Evolutionary conservation across 2,888 invertebrate species (phyloP), one percentile per base, ranked within the genome.

Genomic region (Ferdinandea cuprea): DNA sequence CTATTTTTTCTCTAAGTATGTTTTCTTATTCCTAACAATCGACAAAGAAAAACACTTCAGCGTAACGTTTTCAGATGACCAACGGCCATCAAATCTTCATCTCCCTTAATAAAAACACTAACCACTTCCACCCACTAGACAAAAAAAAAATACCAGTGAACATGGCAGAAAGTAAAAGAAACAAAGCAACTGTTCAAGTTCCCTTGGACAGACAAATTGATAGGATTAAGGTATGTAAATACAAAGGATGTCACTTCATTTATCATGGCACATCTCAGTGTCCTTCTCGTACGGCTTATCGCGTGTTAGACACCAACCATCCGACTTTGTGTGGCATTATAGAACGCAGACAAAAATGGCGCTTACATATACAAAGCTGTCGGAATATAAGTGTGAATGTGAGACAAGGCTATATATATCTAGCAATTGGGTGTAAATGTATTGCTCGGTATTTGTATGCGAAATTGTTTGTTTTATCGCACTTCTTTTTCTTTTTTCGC

Each of bases 171-270:
- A 48, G 25, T 44, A 69, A 65, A 5, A 50, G 25, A 50, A 80
- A 63, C 50, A 80, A 76, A 65, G 58, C 78, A 78, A 78, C 66
- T 72, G 66, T 65, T 72, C 56, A 11, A 71, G 56, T 78, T 83
- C 78, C 83, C 72, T 73, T 78, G 72, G 68, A 42, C 83, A 73
- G 72, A 83, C 78, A 83, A 83, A 83, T 78, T 83, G 66, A 78
- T 73, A 58, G 78, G 83, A 83, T 83, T 83, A 78, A 63, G 78
- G 66, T 83, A 83, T 78, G 83, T 83, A 78, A 78, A 83, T 78
- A 78, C 58, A 3, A 72, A 72, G 40, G 66, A 78, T 78, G 78
- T 78, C 83, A 83, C 56, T 83, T 78, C 78, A 83, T 83, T 73
- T 83, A 78, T 78, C 78, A 78, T 44, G 19, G 59, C 50, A 69